Percentiles rank a stretch among this genome's conserved stretches.
Evolutionary conservation across 2,113 vertebrate species (phyloP).

Genomic region (Hyperopisus bebe): DNA sequence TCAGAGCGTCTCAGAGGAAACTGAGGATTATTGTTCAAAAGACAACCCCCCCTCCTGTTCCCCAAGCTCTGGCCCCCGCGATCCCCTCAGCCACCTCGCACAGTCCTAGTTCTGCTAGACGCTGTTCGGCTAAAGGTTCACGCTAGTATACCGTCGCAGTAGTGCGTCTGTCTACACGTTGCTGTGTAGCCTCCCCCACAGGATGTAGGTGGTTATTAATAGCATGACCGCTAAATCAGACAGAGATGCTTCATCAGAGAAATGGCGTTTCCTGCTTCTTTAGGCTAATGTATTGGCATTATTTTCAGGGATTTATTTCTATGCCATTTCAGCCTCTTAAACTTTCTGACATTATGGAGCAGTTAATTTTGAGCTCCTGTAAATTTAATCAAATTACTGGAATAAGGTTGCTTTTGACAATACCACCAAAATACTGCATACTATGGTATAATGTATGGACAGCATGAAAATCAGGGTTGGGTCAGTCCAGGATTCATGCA

Average conservation of each 20-base stretch:
- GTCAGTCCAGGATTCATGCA: too few relatives aligned
- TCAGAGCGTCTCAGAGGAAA: background rate
- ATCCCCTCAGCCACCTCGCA: background rate
- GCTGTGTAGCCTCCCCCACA: background rate
- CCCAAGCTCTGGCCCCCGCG: background rate
- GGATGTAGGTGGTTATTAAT: background rate
- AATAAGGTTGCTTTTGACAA: too few relatives aligned
- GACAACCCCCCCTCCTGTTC: background rate
- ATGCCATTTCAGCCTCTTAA: background rate
- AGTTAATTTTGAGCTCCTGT: background rate
- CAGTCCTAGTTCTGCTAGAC: background rate
- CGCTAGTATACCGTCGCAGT: background rate
- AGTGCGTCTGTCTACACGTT: background rate
- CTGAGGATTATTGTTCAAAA: background rate
- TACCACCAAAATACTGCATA: too few relatives aligned
- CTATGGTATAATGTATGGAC: background rate
- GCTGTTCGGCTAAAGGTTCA: background rate
- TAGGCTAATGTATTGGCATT: background rate
- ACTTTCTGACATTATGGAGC: background rate
- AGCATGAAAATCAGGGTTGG: background rate
- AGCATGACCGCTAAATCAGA: background rate
- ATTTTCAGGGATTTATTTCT: background rate
- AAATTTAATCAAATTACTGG: too few relatives aligned
- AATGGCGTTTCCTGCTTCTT: background rate
- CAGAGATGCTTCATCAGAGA: background rate